Conservation (phyloP, 2,797 vertebrate genomes). For the Hyperoplus lanceolatus region DNA sequence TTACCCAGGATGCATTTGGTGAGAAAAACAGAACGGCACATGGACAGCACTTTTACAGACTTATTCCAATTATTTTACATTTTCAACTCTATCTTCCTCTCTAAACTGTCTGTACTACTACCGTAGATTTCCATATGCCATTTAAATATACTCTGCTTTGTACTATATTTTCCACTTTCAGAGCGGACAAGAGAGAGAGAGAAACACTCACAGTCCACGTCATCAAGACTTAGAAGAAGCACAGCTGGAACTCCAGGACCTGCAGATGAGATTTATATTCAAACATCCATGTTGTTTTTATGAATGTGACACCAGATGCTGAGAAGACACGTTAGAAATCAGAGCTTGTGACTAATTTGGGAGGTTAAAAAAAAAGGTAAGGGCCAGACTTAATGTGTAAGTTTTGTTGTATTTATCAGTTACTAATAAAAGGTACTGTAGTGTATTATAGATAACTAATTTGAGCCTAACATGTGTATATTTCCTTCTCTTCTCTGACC, state of each 20-base stretch:
- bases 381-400: too few relatives aligned
- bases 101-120: neutral
- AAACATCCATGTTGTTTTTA: neutral
- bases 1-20: too few relatives aligned
- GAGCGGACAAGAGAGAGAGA: neutral
- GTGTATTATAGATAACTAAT: too few relatives aligned
- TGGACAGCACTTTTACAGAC: neutral
- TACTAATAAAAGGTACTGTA: too few relatives aligned
- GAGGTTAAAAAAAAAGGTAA: neutral
- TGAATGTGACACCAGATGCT: neutral
- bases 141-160: too few relatives aligned
- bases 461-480: too few relatives aligned
- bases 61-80: rapidly evolving
- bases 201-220: conserved; percentile 71
- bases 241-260: conserved; percentile 79
- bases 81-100: neutral
- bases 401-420: too few relatives aligned
- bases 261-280: conserved; percentile 6
- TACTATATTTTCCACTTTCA: conserved; percentile 28
- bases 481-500: conserved; percentile 77
- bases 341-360: neutral
- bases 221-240: conserved; percentile 65
- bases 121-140: too few relatives aligned
- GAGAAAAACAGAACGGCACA: too few relatives aligned
- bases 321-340: neutral